phyloP scores from a whole-genome alignment of 2,888 invertebrate genomes.

The Troglohyphantes excavatus region DNA sequence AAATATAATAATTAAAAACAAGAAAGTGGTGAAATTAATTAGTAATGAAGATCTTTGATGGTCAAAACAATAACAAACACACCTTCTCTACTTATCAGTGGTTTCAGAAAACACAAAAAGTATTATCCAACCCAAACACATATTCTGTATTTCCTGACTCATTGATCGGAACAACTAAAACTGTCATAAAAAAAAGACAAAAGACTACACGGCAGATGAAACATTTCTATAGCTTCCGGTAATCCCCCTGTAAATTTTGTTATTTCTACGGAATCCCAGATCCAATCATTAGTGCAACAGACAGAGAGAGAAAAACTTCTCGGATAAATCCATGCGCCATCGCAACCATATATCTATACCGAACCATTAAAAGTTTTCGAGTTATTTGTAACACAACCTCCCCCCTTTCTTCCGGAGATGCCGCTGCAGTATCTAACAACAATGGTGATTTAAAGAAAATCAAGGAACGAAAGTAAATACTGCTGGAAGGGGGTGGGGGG shows the following conservation, averaged over 20 bases:
- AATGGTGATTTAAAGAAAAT: slow-evolving; percentile 73
- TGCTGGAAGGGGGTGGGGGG: neutral
- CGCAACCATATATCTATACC: slow-evolving; percentile 53
- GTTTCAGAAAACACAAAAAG: no score
- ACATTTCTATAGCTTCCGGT: slow-evolving; percentile 34
- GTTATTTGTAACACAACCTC: slow-evolving; percentile 67
- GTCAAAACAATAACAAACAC: no score
- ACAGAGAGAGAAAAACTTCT: neutral
- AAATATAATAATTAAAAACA: no score
- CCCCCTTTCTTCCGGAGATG: slow-evolving; percentile 5
- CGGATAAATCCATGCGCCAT: slow-evolving; percentile 31
- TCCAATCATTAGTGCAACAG: slow-evolving; percentile 6
- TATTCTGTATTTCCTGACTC: neutral
- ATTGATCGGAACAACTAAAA: neutral
- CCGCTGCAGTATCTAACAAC: slow-evolving; percentile 60
- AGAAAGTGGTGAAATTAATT: no score
- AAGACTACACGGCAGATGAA: neutral
- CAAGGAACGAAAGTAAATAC: slow-evolving; percentile 55
- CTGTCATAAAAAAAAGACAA: neutral
- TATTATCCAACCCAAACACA: neutral
- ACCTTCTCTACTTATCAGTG: no score
- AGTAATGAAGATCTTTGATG: no score
- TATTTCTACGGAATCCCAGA: slow-evolving; percentile 51
- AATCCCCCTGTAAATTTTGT: slow-evolving; percentile 59
- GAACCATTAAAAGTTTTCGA: slow-evolving; percentile 72